Conservation (phyloP, 1,140 invertebrate genomes). For the Cherax quadricarinatus region DNA sequence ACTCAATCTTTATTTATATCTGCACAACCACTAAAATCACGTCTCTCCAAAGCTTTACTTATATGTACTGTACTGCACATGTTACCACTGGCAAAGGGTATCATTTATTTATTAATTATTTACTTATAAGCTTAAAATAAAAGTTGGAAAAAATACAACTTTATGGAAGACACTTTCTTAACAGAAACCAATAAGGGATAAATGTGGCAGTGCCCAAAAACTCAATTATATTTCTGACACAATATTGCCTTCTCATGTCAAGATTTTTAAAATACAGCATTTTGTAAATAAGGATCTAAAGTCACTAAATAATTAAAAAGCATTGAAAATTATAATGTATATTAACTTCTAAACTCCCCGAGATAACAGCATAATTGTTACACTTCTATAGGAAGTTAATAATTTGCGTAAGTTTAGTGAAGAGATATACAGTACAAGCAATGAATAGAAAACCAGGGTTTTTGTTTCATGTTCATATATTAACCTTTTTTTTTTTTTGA, state of each 20-base stretch:
- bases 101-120: not conserved
- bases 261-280: not conserved
- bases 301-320: not conserved
- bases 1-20: constrained; percentile 19
- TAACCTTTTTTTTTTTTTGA: no score
- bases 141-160: not conserved
- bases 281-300: not conserved
- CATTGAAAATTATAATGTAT: not conserved
- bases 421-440: no score
- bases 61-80: not conserved
- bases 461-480: no score
- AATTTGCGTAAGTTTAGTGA: no score
- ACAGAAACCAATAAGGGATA: not conserved
- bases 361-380: no score
- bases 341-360: no score
- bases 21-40: constrained; percentile 8
- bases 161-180: not conserved
- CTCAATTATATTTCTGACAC: not conserved
- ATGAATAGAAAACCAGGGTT: no score
- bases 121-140: not conserved
- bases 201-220: not conserved
- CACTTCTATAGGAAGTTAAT: no score
- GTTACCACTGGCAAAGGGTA: not conserved
- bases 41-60: not conserved
- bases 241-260: not conserved